Percentiles rank a stretch among this genome's conserved stretches.
These are phyloP conservation scores for Mystacornis crossleyi DNA, from an alignment of 2,113 vertebrate genomes.

Conservation along the genomic window DNA sequence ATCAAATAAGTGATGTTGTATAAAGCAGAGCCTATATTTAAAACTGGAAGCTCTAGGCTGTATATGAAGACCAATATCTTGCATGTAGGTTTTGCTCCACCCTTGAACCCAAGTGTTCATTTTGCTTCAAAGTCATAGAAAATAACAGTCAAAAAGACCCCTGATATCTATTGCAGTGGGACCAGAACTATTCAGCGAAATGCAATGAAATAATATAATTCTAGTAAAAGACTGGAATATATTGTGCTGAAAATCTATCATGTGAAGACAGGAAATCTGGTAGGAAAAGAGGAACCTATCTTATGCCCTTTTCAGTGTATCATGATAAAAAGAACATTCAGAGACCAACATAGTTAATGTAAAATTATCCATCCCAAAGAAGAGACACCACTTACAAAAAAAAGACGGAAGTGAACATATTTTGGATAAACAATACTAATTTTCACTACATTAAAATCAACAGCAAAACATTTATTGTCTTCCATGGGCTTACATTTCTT, in stretches of 20 bases:
- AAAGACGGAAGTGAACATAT: not conserved
- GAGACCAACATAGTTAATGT: not conserved
- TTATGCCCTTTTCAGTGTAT: not conserved
- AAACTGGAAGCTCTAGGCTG: not conserved
- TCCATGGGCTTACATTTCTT: not conserved
- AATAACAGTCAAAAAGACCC: not conserved
- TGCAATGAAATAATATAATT: not conserved
- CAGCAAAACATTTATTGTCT: not conserved
- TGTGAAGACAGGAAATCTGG: not conserved
- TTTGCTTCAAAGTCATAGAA: not conserved
- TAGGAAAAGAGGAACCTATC: not conserved
- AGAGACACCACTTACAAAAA: not conserved
- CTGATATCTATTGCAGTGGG: not conserved
- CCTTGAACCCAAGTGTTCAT: not conserved
- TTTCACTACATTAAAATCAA: not conserved
- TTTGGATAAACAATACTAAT: not conserved
- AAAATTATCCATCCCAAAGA: not conserved
- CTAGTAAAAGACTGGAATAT: not conserved
- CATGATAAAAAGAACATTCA: not conserved
- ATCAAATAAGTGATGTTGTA: not conserved
- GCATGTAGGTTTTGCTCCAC: rapidly evolving
- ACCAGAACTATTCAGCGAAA: not conserved
- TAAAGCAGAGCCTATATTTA: not conserved
- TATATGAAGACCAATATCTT: not conserved
- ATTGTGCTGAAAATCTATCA: not conserved